Evolutionary conservation across 2,113 vertebrate species (phyloP).

Genomic region (rat (Rattus norvegicus)): GRCr8 NC_086037.1:33103501-33104000

Average conservation of each 20-base stretch:
- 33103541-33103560: constrained; percentile 23
- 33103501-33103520: constrained; percentile 24
- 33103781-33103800: constrained; percentile 66
- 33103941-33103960: constrained; percentile 7
- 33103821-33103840: constrained; percentile 40
- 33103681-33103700: constrained; percentile 58
- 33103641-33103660: constrained; percentile 74
- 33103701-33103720: constrained; percentile 67
- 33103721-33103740: constrained; percentile 63
- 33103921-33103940: background rate
- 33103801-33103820: background rate
- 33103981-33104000: constrained; percentile 42
- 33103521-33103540: constrained; percentile 34
- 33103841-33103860: constrained; percentile 36
- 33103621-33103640: constrained; percentile 70
- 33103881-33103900: constrained; percentile 17
- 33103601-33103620: constrained; percentile 61
- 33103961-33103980: constrained; percentile 38
- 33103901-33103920: background rate
- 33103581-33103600: constrained; percentile 19
- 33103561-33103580: background rate
- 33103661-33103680: constrained; percentile 77
- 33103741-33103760: background rate
- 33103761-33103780: constrained; percentile 55
- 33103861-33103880: constrained; percentile 44